Conservation (phyloP, 37 sponge, comb jelly and placozoan species). For the Aplysina aerophoba region DNA sequence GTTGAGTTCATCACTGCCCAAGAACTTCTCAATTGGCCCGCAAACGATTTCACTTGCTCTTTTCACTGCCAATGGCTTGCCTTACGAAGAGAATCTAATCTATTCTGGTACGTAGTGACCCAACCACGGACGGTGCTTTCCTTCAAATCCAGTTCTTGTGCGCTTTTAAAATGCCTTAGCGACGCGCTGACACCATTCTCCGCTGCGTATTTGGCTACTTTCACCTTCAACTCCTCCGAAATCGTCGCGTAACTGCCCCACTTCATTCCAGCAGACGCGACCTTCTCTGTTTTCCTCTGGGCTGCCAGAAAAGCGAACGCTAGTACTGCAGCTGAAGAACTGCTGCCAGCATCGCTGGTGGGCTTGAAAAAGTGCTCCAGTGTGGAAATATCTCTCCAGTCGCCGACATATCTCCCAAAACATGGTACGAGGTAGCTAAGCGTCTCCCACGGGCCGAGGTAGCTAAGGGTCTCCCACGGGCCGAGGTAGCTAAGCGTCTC, state of each 20-base stretch:
- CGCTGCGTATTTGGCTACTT: constrained; percentile 23
- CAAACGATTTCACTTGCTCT: constrained; percentile 23
- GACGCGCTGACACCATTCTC: constrained; percentile 21
- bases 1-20: constrained; percentile 12
- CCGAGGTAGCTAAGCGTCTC: too few relatives aligned
- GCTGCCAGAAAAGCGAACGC: constrained; percentile 19
- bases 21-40: constrained; percentile 24
- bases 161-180: constrained; percentile 30
- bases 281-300: constrained; percentile 11
- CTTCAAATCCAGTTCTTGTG: constrained; percentile 9
- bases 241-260: constrained; percentile 5
- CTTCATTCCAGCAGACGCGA: neutral
- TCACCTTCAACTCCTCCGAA: constrained; percentile 28
- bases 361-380: too few relatives aligned
- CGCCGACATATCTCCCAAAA: too few relatives aligned
- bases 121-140: constrained; percentile 30
- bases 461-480: too few relatives aligned
- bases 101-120: constrained; percentile 21
- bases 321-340: constrained; percentile 27
- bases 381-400: too few relatives aligned
- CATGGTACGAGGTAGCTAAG: too few relatives aligned
- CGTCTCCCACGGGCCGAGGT: too few relatives aligned
- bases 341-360: constrained; percentile 10
- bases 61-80: neutral
- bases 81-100: constrained; percentile 5